Base-by-base conservation (phyloP, 1,140 invertebrate species). In the Sinella curviseta region DNA sequence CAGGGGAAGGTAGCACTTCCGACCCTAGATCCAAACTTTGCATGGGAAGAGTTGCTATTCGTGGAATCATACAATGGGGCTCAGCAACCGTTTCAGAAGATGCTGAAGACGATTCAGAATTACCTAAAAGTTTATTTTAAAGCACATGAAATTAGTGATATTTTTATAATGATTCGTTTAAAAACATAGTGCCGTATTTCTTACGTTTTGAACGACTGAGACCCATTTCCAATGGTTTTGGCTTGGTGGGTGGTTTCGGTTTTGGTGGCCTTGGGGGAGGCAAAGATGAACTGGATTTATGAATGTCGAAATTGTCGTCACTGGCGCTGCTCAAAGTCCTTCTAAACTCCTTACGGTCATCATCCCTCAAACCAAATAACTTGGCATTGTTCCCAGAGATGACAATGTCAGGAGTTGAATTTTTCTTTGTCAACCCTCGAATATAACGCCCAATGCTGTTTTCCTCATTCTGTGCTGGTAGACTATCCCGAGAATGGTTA, bases 381-480 rank as follows among this genome's bases (percentile, higher is more conserved):
- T 70, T 70, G 2, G 65, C 3, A 33, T 24, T 60, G 55, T 60
- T 70, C 24, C 75, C 39, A 4, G 57, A 39, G 8, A 78, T 67
- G 28, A 76, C 33, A 0, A 83, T 78, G 35, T 83, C 82, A 36
- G 82, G 82, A 16, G 80, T 79, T 0, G 82, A 83, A 79, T 82
- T 80, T 55, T 83, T 83, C 67, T 83, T 83, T 2, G 78, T 70
- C 28, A 81, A 33, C 17, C 65, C 26, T 34, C 54, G 33, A 0
- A 74, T 31, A 76, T 73, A 26, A 17, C 28, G 35, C 1, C 16
- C 48, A 34, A 55, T 74, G 8, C 28, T 57, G 1, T 28, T 48
- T 57, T 60, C 55, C 4, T 75, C 31, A 14, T 54, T 35, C n/a
- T n/a, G n/a, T n/a, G n/a, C n/a, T n/a, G n/a, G n/a, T 70, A 1